Evolutionary conservation across 2,888 invertebrate genomes (phyloP).

Genomic region (Drosophila recens): DNA sequence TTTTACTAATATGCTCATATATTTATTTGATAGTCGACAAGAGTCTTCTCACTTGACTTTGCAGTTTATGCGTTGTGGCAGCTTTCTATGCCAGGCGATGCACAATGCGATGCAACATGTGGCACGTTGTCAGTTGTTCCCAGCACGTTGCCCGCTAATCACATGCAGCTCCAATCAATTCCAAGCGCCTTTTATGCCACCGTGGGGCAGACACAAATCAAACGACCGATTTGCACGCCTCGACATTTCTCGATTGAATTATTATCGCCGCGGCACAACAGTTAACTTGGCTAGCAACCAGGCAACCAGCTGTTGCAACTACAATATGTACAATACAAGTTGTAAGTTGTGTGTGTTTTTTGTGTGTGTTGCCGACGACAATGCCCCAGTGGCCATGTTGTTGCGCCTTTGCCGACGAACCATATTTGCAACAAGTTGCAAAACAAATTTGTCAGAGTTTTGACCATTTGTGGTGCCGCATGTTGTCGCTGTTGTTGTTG

Average conservation of each 20-base stretch:
- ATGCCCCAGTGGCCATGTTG: conserved; percentile 57
- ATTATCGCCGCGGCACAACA: conserved; percentile 61
- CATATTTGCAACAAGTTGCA: conserved; percentile 73
- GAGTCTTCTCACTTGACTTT: background rate
- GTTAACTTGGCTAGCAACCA: conserved; percentile 8
- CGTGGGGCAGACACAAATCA: conserved; percentile 63
- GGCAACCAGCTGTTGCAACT: conserved; percentile 7
- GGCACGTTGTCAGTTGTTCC: conserved; percentile 6
- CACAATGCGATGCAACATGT: background rate
- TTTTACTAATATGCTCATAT: no score
- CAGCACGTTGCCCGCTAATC: conserved; percentile 59
- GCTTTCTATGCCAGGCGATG: conserved; percentile 12
- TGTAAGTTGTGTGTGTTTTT: conserved; percentile 22
- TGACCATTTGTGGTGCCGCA: conserved; percentile 69
- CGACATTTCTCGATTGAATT: conserved; percentile 81
- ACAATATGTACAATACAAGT: background rate
- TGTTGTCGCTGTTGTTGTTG: conserved; percentile 36
- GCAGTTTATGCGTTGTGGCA: conserved; percentile 11
- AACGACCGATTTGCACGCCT: conserved; percentile 76
- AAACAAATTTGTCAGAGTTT: conserved; percentile 79
- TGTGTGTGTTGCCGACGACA: conserved; percentile 46
- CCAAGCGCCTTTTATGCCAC: conserved; percentile 77
- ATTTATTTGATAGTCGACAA: background rate
- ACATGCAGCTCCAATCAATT: conserved; percentile 79
- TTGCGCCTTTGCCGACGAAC: conserved; percentile 23